Percentiles rank a stretch among this genome's conserved stretches.
Conservation (phyloP, 2,113 vertebrate genomes). For the Cyprinodon brontotheroides region DNA sequence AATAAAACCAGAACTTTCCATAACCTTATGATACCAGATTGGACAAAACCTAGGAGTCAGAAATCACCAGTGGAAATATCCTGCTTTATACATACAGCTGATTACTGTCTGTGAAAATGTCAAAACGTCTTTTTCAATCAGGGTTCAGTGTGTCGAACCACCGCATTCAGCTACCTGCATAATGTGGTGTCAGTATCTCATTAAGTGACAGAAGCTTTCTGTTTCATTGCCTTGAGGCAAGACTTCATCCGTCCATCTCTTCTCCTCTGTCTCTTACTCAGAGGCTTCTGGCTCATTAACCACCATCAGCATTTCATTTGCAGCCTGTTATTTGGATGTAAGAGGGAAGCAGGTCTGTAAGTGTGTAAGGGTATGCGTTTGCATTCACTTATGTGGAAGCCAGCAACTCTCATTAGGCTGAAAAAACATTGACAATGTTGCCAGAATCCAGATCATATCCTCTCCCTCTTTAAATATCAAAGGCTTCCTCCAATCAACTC, state of each 20-base stretch:
- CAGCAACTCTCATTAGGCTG: conserved; percentile 76
- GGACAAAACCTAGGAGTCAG: conserved; percentile 6
- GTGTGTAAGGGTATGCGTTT: conserved; percentile 23
- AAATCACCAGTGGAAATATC: neutral
- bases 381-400: conserved; percentile 17
- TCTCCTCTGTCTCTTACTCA: conserved; percentile 51
- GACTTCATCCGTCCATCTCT: conserved; percentile 37
- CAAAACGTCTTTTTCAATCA: conserved; percentile 12
- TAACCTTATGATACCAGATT: neutral
- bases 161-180: conserved; percentile 56
- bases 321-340: conserved; percentile 66
- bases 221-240: conserved; percentile 48
- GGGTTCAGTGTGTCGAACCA: conserved; percentile 22
- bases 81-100: neutral
- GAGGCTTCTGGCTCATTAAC: conserved; percentile 76
- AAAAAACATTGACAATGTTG: conserved; percentile 76
- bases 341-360: conserved; percentile 46
- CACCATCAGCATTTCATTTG: conserved; percentile 76
- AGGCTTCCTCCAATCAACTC: conserved; percentile 77
- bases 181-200: conserved; percentile 60
- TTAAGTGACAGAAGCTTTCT: conserved; percentile 58
- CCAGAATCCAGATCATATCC: conserved; percentile 69
- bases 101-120: conserved; percentile 24
- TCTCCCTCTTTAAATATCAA: conserved; percentile 75
- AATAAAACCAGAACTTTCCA: neutral